These are phyloP conservation scores for Enteromius unitaeniatus DNA, from an alignment of 2,797 vertebrate species.

Conservation along the genomic window DNA sequence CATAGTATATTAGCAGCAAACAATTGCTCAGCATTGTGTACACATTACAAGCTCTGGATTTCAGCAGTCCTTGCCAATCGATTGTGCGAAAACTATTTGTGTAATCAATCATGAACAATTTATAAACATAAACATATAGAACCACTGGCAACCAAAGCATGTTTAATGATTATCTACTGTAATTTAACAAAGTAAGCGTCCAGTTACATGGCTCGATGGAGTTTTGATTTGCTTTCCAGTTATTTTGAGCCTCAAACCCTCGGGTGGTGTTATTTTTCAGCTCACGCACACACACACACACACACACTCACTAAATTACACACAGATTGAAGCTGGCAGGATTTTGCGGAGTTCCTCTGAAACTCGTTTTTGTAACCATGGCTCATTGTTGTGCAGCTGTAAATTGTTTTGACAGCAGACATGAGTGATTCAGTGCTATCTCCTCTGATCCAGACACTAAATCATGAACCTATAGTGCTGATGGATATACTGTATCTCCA, in stretches of 20 bases:
- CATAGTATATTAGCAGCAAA: conserved; percentile 22
- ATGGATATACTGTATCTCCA: conserved; percentile 11
- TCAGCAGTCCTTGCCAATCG: conserved; percentile 31
- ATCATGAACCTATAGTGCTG: background rate
- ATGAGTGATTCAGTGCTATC: conserved; percentile 7
- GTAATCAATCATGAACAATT: conserved; percentile 41
- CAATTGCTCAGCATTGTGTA: background rate
- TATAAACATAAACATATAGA: conserved; percentile 31
- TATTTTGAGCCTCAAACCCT: conserved; percentile 20
- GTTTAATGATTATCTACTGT: conserved; percentile 32
- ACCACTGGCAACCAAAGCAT: conserved; percentile 20
- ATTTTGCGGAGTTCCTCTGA: background rate
- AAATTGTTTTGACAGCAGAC: conserved; percentile 17
- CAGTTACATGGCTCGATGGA: conserved; percentile 24
- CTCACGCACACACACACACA: too few relatives aligned
- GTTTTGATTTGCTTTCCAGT: conserved; percentile 31
- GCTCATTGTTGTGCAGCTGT: background rate
- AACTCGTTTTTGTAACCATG: background rate
- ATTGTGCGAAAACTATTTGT: conserved; percentile 22
- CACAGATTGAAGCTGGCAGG: conserved; percentile 12
- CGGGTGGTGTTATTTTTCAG: conserved; percentile 15
- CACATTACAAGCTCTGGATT: conserved; percentile 12
- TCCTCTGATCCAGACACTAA: conserved; percentile 21
- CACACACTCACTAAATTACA: conserved; percentile 3
- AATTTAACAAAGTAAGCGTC: conserved; percentile 37